Base-by-base conservation (phyloP, 1,140 invertebrate genomes). In the Chironomus striatipennis region DNA sequence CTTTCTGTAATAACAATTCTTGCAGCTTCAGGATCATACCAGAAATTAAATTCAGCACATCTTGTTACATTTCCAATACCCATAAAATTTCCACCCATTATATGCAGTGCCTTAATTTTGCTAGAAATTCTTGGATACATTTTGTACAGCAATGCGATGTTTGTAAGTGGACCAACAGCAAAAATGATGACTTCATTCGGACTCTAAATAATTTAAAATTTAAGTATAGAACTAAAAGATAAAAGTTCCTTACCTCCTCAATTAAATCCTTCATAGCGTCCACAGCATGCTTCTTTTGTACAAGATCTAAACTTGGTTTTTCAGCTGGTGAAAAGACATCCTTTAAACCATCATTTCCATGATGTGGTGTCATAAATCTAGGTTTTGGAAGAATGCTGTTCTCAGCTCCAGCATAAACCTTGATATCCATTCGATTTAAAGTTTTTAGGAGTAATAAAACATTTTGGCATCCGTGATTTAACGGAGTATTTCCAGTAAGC, bases 271-370 rank as follows among this genome's bases (percentile, higher is more conserved):
- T 79, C 8, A 89, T 79, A n/a, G 84, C 86, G 73, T 78, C 75
- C 64, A 80, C 80, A 0, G 79, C 81, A 76, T 82, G 78, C 75
- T 80, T 74, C 1, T 75, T 43, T 43, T 78, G 67, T 7, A 81
- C 76, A 17, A 79, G 76, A 34, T 76, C 74, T 70, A 20, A 20
- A 21, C 65, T 70, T 70, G 65, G 65, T 12, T 70, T 70, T 20
- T 70, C 65, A 18, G n/a, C 7, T 6, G 7, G 20, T 70, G 6
- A 18, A 7, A 57, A 57, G 24, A 79, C 77, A 80, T 89, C 88
- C 0, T 89, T 89, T 77, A 92, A 89, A 9, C 90, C 90, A 82
- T 92, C 89, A 6, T 76, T 76, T 0, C 90, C 90, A 80, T 81
- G 79, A 65, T 81, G 81, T 70, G 67, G 3, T 75, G 79, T 74